These are phyloP conservation scores for Pemphredon lugubris DNA, from an alignment of 2,888 invertebrate species.

Conservation along the genomic window DNA sequence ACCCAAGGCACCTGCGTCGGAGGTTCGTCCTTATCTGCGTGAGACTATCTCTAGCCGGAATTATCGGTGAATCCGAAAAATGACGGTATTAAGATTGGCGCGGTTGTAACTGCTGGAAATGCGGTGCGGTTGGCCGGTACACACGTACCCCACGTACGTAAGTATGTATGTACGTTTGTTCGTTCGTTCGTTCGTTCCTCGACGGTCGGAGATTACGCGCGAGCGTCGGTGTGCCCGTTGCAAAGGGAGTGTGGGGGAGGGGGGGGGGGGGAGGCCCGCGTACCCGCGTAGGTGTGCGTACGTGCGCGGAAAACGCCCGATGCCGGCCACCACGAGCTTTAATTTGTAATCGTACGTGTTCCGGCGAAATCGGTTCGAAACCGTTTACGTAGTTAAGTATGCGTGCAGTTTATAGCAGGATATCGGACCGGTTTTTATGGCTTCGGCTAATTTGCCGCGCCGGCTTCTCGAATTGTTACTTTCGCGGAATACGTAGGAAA, in stretches of 20 bases:
- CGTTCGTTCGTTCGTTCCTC: no score
- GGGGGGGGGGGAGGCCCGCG: no score
- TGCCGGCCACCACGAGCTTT: constrained; percentile 18
- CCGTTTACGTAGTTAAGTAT: constrained; percentile 4
- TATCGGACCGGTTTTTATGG: constrained; percentile 54
- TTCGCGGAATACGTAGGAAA: constrained; percentile 1
- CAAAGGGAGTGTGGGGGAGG: no score
- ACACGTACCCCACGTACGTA: no score
- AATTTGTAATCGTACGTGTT: constrained; percentile 54
- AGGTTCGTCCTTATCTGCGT: constrained; percentile 51
- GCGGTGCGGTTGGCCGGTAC: background rate
- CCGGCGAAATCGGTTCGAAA: constrained; percentile 20
- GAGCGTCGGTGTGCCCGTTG: no score
- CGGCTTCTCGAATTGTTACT: constrained; percentile 7
- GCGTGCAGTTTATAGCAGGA: constrained; percentile 21
- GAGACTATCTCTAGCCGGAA: constrained; percentile 59
- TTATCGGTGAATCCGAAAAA: constrained; percentile 64
- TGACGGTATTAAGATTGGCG: constrained; percentile 57
- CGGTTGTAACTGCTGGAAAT: constrained; percentile 7
- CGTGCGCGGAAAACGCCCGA: constrained; percentile 45
- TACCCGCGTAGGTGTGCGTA: constrained; percentile 51
- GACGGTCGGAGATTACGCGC: no score
- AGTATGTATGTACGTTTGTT: no score
- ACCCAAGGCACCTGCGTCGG: constrained; percentile 62
- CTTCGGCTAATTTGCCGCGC: constrained; percentile 36